A percentile compares a stretch with the other conserved stretches of the same genome.
Evolutionary conservation across 2,113 vertebrate genomes (phyloP).

Genomic region (Desmodus rotundus): DNA sequence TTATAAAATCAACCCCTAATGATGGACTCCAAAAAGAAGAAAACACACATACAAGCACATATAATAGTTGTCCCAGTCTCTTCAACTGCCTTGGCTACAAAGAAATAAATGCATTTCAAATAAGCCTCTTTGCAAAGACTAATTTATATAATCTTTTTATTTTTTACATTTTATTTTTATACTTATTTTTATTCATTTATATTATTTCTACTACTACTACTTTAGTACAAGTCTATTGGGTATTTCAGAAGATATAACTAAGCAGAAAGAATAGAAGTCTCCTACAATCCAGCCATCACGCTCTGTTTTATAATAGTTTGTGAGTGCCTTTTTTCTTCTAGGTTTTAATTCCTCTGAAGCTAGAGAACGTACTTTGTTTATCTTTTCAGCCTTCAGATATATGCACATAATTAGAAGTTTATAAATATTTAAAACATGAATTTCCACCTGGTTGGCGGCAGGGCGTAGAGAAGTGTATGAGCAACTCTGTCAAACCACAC

Average conservation of each 20-base stretch:
- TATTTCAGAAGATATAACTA: neutral
- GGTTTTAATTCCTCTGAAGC: neutral
- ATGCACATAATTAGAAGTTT: neutral
- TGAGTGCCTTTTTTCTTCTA: neutral
- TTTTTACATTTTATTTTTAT: neutral
- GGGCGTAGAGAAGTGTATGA: neutral
- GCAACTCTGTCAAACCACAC: neutral
- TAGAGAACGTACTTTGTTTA: neutral
- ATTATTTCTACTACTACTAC: neutral
- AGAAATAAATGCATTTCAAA: neutral
- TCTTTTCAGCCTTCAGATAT: neutral
- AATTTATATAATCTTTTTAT: neutral
- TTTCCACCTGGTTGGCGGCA: neutral
- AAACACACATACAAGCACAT: neutral
- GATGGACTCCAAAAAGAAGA: neutral
- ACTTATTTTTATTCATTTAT: neutral
- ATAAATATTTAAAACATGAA: neutral
- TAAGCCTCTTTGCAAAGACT: neutral
- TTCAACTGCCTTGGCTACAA: neutral
- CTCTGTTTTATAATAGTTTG: neutral
- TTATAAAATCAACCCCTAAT: neutral
- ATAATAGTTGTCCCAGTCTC: neutral
- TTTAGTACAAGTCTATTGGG: neutral
- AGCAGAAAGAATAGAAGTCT: neutral
- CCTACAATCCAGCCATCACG: neutral